Evolutionary conservation across 2,888 invertebrate genomes (phyloP).

Genomic region (Sepiola atlantica): DNA sequence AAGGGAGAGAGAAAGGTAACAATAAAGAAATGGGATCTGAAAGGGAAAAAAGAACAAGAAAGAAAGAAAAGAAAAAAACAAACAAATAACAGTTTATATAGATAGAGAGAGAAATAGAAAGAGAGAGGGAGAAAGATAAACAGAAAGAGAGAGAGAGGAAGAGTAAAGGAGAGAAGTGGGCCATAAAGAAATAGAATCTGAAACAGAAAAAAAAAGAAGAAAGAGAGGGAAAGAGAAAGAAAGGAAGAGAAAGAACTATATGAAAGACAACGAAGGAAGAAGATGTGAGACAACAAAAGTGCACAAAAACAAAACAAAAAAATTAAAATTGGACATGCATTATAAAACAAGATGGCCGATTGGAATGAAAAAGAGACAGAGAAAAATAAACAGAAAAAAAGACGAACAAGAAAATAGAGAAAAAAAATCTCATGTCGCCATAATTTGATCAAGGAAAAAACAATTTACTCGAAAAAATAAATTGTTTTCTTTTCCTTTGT

Average conservation of each 20-base stretch:
- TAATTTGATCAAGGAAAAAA: conserved; percentile 7
- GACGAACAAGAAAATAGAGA: background rate
- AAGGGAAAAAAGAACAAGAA: too few species aligned
- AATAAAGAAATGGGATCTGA: background rate
- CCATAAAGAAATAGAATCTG: too few species aligned
- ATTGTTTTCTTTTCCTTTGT: conserved; percentile 19
- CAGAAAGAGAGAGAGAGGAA: background rate
- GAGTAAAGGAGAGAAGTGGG: too few species aligned
- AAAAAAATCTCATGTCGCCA: background rate
- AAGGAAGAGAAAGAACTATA: too few species aligned
- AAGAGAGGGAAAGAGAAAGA: background rate
- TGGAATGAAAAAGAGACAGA: background rate
- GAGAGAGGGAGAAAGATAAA: background rate
- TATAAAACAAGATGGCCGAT: background rate
- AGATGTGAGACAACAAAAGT: too few species aligned
- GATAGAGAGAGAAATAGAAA: background rate
- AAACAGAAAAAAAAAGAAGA: too few species aligned
- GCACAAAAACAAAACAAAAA: background rate
- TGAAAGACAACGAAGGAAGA: background rate
- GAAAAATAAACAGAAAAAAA: background rate
- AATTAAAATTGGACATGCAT: background rate
- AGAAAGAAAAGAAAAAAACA: too few species aligned
- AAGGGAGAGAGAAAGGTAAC: background rate
- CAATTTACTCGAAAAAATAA: background rate
- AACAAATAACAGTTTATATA: too few species aligned